Evolutionary conservation across 2,888 invertebrate species (phyloP).

Genomic region (Iselma pallidipennis): DNA sequence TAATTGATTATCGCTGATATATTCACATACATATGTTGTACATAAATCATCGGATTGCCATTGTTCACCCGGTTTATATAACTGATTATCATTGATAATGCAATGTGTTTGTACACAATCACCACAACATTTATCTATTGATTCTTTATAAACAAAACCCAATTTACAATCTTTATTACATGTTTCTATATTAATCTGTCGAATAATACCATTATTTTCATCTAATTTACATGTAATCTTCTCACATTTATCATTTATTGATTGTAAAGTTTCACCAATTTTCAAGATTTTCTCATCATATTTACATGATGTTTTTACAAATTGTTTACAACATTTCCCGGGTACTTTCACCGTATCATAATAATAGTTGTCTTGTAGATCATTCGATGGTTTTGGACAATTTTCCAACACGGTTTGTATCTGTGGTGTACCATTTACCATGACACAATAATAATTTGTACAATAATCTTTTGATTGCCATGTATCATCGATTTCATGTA

Average conservation of each 20-base stretch:
- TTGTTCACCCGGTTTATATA: slow-evolving; percentile 58
- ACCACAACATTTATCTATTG: slow-evolving; percentile 64
- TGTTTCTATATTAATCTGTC: slow-evolving; percentile 58
- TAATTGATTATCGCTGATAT: slow-evolving; percentile 55
- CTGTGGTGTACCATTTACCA: slow-evolving; percentile 59
- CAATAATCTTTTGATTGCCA: slow-evolving; percentile 69
- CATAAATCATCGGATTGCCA: slow-evolving; percentile 69
- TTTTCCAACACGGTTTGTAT: slow-evolving; percentile 60
- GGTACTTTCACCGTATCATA: slow-evolving; percentile 55
- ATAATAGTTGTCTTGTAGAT: slow-evolving; percentile 58
- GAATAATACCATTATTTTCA: slow-evolving; percentile 57
- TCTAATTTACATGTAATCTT: slow-evolving; percentile 58
- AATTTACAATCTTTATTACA: slow-evolving; percentile 60
- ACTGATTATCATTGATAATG: slow-evolving; percentile 56
- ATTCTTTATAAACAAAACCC: slow-evolving; percentile 64
- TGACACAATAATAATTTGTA: slow-evolving; percentile 63
- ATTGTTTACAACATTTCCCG: slow-evolving; percentile 63
- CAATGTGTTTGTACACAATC: slow-evolving; percentile 66
- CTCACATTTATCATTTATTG: slow-evolving; percentile 60
- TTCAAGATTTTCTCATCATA: slow-evolving; percentile 57
- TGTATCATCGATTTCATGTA: slow-evolving; percentile 58
- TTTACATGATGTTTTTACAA: slow-evolving; percentile 61
- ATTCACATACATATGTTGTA: slow-evolving; percentile 63
- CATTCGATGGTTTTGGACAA: slow-evolving; percentile 58
- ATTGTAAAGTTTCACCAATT: slow-evolving; percentile 50